Percentiles rank a stretch among this genome's conserved stretches.
These are phyloP conservation scores for Sebastes melanostomus DNA, from an alignment of 2,797 vertebrate genomes.

Conservation along the genomic window DNA sequence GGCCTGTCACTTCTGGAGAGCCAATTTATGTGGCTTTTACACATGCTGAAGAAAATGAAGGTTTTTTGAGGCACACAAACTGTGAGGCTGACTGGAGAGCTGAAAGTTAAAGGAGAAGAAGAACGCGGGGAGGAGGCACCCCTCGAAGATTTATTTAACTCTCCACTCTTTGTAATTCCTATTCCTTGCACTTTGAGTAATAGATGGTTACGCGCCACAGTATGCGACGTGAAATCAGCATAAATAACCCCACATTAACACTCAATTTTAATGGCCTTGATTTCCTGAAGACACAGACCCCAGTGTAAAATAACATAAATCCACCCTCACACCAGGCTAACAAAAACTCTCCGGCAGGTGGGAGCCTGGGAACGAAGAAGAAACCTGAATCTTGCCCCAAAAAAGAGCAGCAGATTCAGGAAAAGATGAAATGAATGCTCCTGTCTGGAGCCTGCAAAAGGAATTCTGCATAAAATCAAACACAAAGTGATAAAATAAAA, in stretches of 20 bases:
- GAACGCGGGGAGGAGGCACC: constrained; percentile 7
- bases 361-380: constrained; percentile 7
- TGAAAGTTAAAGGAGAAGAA: constrained; percentile 30
- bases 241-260: constrained; percentile 40
- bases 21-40: constrained; percentile 57
- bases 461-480: constrained; percentile 50
- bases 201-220: neutral
- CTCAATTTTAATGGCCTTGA: constrained; percentile 20
- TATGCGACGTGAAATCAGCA: constrained; percentile 5
- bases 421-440: constrained; percentile 31
- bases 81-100: constrained; percentile 25
- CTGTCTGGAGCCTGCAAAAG: constrained; percentile 19
- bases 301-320: constrained; percentile 44
- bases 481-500: constrained; percentile 32
- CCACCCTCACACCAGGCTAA: constrained; percentile 45
- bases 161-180: neutral
- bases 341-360: constrained; percentile 36
- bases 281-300: constrained; percentile 42
- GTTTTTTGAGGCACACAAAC: constrained; percentile 26
- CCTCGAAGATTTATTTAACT: neutral
- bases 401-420: constrained; percentile 1
- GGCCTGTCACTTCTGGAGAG: constrained; percentile 50
- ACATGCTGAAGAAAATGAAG: constrained; percentile 36
- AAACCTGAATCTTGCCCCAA: constrained; percentile 17
- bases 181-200: constrained; percentile 22